Percentiles rank a stretch among this genome's conserved stretches.
These are phyloP conservation scores for Cheilosia urbana DNA, from an alignment of 2,888 invertebrate genomes.

Conservation along the genomic window DNA sequence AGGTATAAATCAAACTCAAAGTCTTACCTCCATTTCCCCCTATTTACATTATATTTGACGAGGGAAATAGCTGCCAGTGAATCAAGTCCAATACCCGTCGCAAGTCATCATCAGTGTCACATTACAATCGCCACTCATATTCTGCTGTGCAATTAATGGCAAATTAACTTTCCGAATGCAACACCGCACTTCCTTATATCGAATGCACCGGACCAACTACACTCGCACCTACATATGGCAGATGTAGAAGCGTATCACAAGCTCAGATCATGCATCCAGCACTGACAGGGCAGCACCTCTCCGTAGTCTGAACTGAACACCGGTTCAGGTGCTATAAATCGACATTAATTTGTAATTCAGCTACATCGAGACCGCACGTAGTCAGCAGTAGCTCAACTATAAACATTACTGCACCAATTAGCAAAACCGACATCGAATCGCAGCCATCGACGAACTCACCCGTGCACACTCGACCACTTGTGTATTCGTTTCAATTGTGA, in stretches of 20 bases:
- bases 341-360: slow-evolving; percentile 42
- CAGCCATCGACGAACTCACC: background rate
- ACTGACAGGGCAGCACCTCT: background rate
- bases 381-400: background rate
- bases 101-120: slow-evolving; percentile 61
- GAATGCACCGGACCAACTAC: background rate
- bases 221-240: background rate
- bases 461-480: background rate
- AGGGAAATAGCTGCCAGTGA: background rate
- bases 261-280: slow-evolving; percentile 11
- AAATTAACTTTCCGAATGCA: slow-evolving; percentile 55
- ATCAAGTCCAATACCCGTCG: slow-evolving; percentile 15
- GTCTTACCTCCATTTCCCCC: slow-evolving; percentile 7
- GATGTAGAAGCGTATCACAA: slow-evolving; percentile 16
- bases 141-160: slow-evolving; percentile 46
- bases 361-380: slow-evolving; percentile 34
- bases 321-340: slow-evolving; percentile 15
- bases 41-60: too few relatives aligned
- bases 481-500: background rate
- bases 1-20: background rate
- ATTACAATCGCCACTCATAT: slow-evolving; percentile 41
- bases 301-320: background rate
- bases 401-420: slow-evolving; percentile 38
- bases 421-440: slow-evolving; percentile 29
- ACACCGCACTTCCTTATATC: slow-evolving; percentile 49